Conservation (phyloP, 1,140 invertebrate species). For the Protaetia brevitarsis region DNA sequence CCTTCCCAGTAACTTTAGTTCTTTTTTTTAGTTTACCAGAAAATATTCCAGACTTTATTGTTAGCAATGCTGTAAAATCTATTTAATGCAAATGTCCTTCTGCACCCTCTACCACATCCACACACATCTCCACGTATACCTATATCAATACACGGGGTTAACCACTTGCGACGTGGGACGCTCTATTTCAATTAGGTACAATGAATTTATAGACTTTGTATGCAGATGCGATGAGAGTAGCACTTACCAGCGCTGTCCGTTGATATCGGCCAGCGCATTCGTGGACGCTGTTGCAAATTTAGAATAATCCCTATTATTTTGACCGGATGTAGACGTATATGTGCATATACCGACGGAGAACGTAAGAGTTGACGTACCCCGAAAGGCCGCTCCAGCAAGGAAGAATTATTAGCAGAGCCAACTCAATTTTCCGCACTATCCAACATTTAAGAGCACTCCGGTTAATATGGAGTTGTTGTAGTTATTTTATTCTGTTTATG, state of each 20-base stretch:
- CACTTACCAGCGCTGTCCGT: slow-evolving; percentile 3
- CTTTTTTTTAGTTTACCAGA: too few species aligned
- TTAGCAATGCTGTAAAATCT: too few species aligned
- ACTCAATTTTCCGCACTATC: not conserved
- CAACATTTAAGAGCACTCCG: not conserved
- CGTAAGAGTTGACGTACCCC: not conserved
- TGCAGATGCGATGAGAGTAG: slow-evolving; percentile 25
- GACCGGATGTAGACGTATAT: not conserved
- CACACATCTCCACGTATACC: not conserved
- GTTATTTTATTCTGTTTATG: not conserved
- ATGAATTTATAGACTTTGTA: slow-evolving; percentile 36
- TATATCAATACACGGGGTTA: slow-evolving; percentile 7
- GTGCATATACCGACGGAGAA: too few species aligned
- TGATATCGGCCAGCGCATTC: not conserved
- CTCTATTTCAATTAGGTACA: slow-evolving; percentile 39
- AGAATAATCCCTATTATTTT: slow-evolving; percentile 12
- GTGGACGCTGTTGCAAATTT: not conserved
- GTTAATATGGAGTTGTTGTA: not conserved
- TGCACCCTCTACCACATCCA: too few species aligned
- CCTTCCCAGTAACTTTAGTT: too few species aligned
- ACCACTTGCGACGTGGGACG: slow-evolving; percentile 16
- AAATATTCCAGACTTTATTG: too few species aligned
- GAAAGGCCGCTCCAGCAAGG: not conserved
- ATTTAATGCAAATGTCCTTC: too few species aligned
- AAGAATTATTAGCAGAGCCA: slow-evolving; percentile 2